Evolutionary conservation across 2,113 vertebrate genomes (phyloP).

Genomic region (Ascaphus truei): DNA sequence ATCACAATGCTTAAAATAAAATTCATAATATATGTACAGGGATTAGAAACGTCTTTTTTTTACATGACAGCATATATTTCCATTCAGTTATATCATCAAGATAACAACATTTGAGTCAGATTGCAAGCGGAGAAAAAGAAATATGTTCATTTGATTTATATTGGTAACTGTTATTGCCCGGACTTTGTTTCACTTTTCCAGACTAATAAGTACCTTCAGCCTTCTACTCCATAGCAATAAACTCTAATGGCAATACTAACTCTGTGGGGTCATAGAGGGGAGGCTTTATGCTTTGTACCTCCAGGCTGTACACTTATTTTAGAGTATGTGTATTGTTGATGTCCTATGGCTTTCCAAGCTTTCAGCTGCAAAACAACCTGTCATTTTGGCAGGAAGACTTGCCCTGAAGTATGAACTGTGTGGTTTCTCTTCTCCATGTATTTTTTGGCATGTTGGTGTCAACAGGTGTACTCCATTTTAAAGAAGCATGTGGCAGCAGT

Average conservation of each 20-base stretch:
- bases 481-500: neutral
- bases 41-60: too few relatives aligned
- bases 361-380: constrained; percentile 32
- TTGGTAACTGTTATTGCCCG: neutral
- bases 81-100: too few relatives aligned
- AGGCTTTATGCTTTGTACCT: neutral
- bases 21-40: too few relatives aligned
- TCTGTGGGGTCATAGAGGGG: too few relatives aligned
- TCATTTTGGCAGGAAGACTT: constrained; percentile 19
- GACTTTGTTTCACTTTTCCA: neutral
- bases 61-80: too few relatives aligned
- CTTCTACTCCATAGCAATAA: constrained; percentile 6
- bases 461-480: constrained; percentile 15
- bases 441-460: constrained; percentile 15
- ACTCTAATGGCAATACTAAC: neutral
- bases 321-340: neutral
- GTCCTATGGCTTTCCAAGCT: constrained; percentile 17
- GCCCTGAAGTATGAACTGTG: constrained; percentile 22
- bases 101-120: too few relatives aligned
- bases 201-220: neutral
- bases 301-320: neutral
- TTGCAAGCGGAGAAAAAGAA: too few relatives aligned
- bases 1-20: too few relatives aligned
- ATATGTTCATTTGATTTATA: neutral
- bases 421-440: constrained; percentile 2